phyloP scores from a whole-genome alignment of 2,113 vertebrate genomes.

The Melanotaenia duboulayi region DNA sequence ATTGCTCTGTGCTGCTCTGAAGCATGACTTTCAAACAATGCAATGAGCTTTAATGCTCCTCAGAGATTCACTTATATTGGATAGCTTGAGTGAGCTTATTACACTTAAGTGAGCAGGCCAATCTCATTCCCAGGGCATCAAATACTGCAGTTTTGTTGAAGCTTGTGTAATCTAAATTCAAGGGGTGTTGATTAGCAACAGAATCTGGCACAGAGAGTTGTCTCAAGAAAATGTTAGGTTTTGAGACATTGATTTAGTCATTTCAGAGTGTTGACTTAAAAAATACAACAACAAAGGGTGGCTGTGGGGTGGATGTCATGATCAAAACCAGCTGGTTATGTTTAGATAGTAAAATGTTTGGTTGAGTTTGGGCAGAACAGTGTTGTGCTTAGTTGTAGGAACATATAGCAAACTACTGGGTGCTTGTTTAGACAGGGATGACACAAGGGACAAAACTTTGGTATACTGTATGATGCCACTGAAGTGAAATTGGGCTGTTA shows the following conservation, averaged over 20 bases:
- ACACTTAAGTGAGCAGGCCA: constrained; percentile 16
- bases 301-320: too few species aligned
- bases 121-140: neutral
- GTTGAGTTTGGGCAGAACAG: neutral
- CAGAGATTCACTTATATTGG: constrained; percentile 25
- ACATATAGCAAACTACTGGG: neutral
- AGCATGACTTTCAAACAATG: constrained; percentile 76
- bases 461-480: neutral
- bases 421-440: neutral
- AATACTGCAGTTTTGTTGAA: neutral
- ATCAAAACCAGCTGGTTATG: neutral
- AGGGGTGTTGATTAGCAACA: neutral
- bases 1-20: constrained; percentile 78
- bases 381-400: neutral
- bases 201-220: neutral
- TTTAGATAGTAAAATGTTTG: neutral
- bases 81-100: constrained; percentile 32
- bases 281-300: too few species aligned
- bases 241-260: too few species aligned
- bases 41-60: constrained; percentile 45
- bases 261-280: too few species aligned
- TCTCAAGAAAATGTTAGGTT: too few species aligned
- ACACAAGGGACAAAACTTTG: neutral
- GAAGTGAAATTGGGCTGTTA: neutral
- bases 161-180: neutral